Percentiles rank a stretch among this genome's conserved stretches.
These are phyloP conservation scores for Sphyrna mokarran DNA, from an alignment of 2,113 vertebrate genomes.

Conservation along the genomic window DNA sequence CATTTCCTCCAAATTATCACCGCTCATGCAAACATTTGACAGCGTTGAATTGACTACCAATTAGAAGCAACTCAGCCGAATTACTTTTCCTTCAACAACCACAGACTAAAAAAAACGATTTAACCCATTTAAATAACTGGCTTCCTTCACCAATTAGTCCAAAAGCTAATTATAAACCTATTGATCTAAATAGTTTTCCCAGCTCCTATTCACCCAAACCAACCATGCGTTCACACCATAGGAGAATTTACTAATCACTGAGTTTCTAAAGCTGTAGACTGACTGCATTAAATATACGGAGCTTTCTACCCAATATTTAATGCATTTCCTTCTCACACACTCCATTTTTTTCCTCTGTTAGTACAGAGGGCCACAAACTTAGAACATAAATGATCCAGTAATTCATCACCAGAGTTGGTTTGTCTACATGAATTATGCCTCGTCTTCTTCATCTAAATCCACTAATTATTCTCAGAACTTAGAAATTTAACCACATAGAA, in stretches of 20 bases:
- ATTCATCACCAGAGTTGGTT: neutral
- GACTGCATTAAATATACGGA: neutral
- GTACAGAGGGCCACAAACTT: neutral
- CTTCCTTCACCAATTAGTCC: neutral
- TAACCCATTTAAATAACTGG: neutral
- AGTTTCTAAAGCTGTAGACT: neutral
- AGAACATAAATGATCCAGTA: neutral
- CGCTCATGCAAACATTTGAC: neutral
- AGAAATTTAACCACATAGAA: neutral
- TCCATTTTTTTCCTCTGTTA: neutral
- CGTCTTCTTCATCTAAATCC: neutral
- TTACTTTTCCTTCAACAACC: neutral
- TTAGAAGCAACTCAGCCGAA: neutral
- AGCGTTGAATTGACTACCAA: neutral
- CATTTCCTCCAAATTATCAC: neutral
- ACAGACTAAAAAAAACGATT: neutral
- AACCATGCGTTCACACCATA: neutral
- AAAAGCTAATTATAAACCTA: neutral
- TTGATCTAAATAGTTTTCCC: neutral
- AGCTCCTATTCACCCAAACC: neutral
- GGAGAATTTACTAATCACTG: neutral
- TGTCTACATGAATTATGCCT: neutral
- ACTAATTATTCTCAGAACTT: neutral
- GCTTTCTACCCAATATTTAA: neutral
- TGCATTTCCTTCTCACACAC: neutral